Conservation (phyloP, 2,797 vertebrate species). For the Sebastes hubbsi region DNA sequence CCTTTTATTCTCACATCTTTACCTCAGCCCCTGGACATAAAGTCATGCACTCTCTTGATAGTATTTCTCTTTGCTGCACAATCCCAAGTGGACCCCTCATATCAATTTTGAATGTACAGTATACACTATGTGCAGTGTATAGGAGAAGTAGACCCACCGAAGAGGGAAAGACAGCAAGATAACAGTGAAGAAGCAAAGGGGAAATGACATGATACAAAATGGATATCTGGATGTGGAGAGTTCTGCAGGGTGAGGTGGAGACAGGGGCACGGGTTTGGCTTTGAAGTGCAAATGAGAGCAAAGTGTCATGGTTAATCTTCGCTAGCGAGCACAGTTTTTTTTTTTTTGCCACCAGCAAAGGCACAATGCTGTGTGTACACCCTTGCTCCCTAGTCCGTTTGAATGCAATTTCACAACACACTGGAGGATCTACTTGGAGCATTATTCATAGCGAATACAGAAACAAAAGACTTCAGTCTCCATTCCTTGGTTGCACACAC, state of each 20-base stretch:
- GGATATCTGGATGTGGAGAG: slow-evolving; percentile 14
- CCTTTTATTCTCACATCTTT: background rate
- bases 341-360: slow-evolving; percentile 49
- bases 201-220: slow-evolving; percentile 18
- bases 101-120: slow-evolving; percentile 4
- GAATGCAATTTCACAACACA: slow-evolving; percentile 11
- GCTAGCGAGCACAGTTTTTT: background rate
- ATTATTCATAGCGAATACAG: slow-evolving; percentile 12
- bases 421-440: background rate
- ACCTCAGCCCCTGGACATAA: background rate
- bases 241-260: slow-evolving; percentile 24
- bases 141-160: background rate
- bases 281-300: slow-evolving; percentile 64
- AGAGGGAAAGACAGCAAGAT: background rate
- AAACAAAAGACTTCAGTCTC: slow-evolving; percentile 10
- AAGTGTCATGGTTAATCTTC: slow-evolving; percentile 60
- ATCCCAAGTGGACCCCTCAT: background rate
- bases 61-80: background rate
- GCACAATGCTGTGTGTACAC: slow-evolving; percentile 6
- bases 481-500: background rate
- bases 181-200: background rate
- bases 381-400: background rate
- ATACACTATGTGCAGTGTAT: background rate
- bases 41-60: background rate
- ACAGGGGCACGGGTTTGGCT: slow-evolving; percentile 35